Percentiles rank a stretch among this genome's conserved stretches.
phyloP scores from a whole-genome alignment of 1,140 invertebrate species.

The Amphibalanus amphitrite region DNA sequence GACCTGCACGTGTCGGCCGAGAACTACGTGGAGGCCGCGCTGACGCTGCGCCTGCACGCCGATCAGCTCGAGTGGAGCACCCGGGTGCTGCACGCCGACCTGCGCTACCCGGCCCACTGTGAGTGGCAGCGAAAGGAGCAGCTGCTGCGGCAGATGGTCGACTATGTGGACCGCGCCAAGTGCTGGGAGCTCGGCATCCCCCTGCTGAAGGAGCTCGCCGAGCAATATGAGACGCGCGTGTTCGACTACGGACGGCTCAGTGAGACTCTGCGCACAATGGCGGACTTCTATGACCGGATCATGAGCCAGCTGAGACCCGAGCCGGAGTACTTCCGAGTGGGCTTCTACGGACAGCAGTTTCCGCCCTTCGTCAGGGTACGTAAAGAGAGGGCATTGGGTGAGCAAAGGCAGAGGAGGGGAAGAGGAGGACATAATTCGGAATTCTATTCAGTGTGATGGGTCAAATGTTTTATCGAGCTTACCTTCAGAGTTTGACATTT shows the following conservation, averaged over 20 bases:
- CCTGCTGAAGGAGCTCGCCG: constrained; percentile 74
- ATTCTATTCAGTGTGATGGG: no score
- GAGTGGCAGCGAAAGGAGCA: constrained; percentile 85
- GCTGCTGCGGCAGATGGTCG: constrained; percentile 77
- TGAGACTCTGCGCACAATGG: constrained; percentile 62
- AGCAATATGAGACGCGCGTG: constrained; percentile 68
- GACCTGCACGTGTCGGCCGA: constrained; percentile 82
- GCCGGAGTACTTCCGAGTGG: constrained; percentile 91
- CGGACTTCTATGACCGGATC: constrained; percentile 80
- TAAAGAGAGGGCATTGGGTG: no score
- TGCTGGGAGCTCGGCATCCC: constrained; percentile 93
- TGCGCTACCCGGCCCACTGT: constrained; percentile 42
- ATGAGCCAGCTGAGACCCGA: constrained; percentile 67
- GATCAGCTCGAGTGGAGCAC: constrained; percentile 75
- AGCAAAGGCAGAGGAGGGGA: no score
- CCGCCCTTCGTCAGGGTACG: constrained; percentile 87
- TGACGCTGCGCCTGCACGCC: constrained; percentile 83
- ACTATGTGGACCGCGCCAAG: constrained; percentile 84
- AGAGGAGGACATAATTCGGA: no score
- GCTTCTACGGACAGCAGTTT: constrained; percentile 84
- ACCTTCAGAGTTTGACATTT: constrained; percentile 89
- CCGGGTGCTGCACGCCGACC: constrained; percentile 37
- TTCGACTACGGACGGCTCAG: constrained; percentile 83
- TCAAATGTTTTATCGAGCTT: no score
- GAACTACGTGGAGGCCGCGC: constrained; percentile 90